Base-by-base conservation (phyloP, 2,888 invertebrate genomes). In the Fissipunctia ypsillon region DNA sequence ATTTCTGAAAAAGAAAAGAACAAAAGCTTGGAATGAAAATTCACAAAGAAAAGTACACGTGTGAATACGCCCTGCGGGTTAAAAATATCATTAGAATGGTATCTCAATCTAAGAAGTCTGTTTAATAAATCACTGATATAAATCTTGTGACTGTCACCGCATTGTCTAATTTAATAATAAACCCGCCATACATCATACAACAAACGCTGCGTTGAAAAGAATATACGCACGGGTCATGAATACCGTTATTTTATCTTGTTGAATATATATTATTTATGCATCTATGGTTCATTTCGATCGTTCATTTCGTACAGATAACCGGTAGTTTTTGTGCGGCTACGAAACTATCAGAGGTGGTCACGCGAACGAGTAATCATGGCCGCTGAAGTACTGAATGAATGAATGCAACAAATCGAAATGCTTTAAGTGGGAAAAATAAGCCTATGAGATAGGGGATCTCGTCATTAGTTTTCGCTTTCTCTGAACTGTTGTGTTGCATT, bases 331-430 rank as follows among this genome's bases (percentile, higher is more conserved):
- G 91, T 90, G 89, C 86, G 74, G 87, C 88, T 84, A 91, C 88
- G 89, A 89, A 93, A 92, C 92, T 92, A 94, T 92, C 90, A 91
- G 86, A 87, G 79, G 76, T 73, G 69, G 83, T 88, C 95, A 95
- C 95, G 95, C 95, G 91, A 95, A 93, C 93, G 69, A 77, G 94
- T 90, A 93, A 95, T 95, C 94, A 95, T 86, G 88, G 88, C 89
- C 85, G 88, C 90, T 91, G 90, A 91, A 90, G 90, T 90, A 89
- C 87, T 85, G 87, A 86, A 89, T 91, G 90, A 93, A 93, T 93
- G 90, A 93, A 93, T 93, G 94, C 93, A 93, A 91, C 91, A 91
- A 94, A 95, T 94, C 93, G 91, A 94, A 94, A 92, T 89, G 65
- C 69, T 86, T n/a, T 84, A 69, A 60, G 66, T 71, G 69, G 69